Evolutionary conservation across 2,113 vertebrate genomes (phyloP).

Genomic region (Electrona antarctica): DNA sequence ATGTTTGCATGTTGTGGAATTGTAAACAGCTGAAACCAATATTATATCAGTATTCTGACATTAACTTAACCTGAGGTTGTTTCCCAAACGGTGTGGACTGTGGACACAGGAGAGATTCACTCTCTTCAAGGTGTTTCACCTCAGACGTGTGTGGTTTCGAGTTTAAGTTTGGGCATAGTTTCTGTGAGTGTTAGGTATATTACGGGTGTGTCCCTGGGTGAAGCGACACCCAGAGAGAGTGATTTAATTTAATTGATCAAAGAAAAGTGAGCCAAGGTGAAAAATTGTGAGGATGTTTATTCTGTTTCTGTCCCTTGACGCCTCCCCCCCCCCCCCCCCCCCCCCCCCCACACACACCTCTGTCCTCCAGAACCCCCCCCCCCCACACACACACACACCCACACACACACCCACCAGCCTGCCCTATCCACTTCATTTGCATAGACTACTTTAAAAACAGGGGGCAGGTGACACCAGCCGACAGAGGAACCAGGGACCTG

Average conservation of each 20-base stretch:
- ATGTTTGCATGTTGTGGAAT: no score
- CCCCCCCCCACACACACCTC: conserved; percentile 23
- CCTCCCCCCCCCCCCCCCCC: conserved; percentile 20
- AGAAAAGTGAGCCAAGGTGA: conserved; percentile 2
- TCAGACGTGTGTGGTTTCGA: no score
- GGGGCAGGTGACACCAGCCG: conserved; percentile 63
- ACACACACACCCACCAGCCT: conserved; percentile 27
- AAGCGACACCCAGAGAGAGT: not conserved
- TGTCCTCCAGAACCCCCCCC: not conserved
- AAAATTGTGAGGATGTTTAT: not conserved
- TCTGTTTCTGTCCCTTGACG: conserved; percentile 1
- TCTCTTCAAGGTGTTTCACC: no score
- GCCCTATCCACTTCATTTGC: conserved; percentile 60
- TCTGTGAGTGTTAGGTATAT: no score
- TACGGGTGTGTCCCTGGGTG: not conserved
- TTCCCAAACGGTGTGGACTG: no score
- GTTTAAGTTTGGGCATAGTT: no score
- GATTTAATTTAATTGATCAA: no score
- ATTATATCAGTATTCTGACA: no score
- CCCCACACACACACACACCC: conserved; percentile 15
- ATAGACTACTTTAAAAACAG: conserved; percentile 64
- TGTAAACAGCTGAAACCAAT: no score
- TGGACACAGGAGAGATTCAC: no score
- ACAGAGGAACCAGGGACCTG: conserved; percentile 25
- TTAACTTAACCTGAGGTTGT: no score